phyloP scores from a whole-genome alignment of 2,113 vertebrate species.

The Hoplias malabaricus region DNA sequence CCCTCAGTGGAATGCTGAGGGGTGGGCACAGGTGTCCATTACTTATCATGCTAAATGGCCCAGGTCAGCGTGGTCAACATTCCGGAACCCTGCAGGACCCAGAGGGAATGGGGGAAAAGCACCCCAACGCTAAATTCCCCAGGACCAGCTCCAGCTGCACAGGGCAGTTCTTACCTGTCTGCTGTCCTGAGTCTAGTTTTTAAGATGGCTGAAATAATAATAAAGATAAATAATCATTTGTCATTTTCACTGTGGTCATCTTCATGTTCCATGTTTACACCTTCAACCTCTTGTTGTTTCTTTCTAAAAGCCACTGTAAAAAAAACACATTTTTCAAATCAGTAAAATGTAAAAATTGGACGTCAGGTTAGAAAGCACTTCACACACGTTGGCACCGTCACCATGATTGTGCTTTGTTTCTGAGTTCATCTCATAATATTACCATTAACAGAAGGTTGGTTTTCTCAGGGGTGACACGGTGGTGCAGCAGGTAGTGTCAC shows the following conservation, averaged over 20 bases:
- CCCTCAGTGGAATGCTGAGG: conserved; percentile 34
- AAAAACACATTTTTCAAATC: too few species aligned
- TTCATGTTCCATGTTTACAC: background rate
- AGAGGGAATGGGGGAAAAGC: conserved; percentile 12
- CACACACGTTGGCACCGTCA: too few species aligned
- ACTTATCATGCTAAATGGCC: conserved; percentile 52
- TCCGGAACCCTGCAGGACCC: conserved; percentile 49
- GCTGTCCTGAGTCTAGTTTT: background rate
- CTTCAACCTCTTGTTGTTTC: background rate
- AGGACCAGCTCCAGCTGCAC: conserved; percentile 8
- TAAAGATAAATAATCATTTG: background rate
- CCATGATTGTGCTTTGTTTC: too few species aligned
- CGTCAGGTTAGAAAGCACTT: too few species aligned
- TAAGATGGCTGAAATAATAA: background rate
- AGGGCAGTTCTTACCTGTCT: background rate
- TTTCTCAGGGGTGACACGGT: too few species aligned
- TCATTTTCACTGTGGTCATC: background rate
- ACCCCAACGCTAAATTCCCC: conserved; percentile 21
- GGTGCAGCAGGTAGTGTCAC: too few species aligned
- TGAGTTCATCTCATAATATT: too few species aligned
- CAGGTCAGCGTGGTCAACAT: conserved; percentile 50
- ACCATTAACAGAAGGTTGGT: too few species aligned
- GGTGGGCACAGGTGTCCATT: conserved; percentile 51
- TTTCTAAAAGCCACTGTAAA: too few species aligned
- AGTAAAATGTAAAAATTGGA: too few species aligned